A percentile compares a stretch with the other conserved stretches of the same genome.
These are phyloP conservation scores for Hecatera dysodea DNA, from an alignment of 2,888 invertebrate genomes.

Conservation along the genomic window DNA sequence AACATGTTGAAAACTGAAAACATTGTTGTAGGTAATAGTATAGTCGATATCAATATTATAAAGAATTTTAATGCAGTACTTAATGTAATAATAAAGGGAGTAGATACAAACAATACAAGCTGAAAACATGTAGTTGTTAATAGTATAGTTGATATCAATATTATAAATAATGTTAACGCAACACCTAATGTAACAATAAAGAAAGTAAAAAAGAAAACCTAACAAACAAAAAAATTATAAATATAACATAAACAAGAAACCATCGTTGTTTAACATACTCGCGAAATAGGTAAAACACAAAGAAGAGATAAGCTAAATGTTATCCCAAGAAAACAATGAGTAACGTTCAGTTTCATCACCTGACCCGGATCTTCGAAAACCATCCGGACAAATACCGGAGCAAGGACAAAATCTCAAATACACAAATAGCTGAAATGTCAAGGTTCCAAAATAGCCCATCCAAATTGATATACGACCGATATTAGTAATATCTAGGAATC, in stretches of 20 bases:
- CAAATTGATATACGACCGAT: conserved; percentile 50
- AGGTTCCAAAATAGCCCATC: conserved; percentile 47
- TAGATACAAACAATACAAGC: neutral
- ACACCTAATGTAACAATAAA: neutral
- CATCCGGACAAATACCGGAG: conserved; percentile 71
- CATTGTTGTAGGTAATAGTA: neutral
- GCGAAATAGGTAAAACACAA: neutral
- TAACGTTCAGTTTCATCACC: conserved; percentile 45
- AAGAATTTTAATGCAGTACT: neutral
- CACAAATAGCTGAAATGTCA: conserved; percentile 61
- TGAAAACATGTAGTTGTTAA: neutral
- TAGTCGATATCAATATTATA: neutral
- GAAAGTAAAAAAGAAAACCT: neutral
- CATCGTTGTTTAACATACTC: neutral
- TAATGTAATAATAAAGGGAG: neutral
- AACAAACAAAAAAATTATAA: neutral
- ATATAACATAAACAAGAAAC: conserved; percentile 4
- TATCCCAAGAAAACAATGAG: conserved; percentile 40
- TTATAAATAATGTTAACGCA: neutral
- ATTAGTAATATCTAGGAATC: conserved; percentile 47
- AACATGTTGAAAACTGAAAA: neutral
- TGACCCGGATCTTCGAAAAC: conserved; percentile 71
- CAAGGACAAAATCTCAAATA: conserved; percentile 68
- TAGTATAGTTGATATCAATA: neutral
- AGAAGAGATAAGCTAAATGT: conserved; percentile 21